Evolutionary conservation across 2,888 invertebrate species (phyloP), one percentile per base, ranked within the genome.

Genomic region (Eumerus sabulonum): DNA sequence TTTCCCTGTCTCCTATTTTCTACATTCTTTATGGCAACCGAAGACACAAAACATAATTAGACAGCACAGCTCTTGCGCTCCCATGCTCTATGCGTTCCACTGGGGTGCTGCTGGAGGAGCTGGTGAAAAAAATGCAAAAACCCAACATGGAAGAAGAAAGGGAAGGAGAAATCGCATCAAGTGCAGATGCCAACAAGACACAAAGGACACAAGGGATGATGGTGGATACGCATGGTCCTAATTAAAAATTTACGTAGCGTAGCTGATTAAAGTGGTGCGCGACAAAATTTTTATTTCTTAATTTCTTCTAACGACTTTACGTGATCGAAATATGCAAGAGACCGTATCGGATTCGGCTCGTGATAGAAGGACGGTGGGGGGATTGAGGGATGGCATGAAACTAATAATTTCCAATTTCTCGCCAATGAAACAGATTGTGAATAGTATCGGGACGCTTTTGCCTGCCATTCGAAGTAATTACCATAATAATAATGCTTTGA

Each of bases 211-310:
- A 2, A 4, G 77, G 74, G 68, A 40, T 63, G 64, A 45, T 67
- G 63, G 9, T 70, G 72, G 72, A 77, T 44, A 40, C 40, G 42
- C 47, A 53, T 42, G 60, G 74, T 57, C 64, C 79, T 79, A 79
- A 79, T 79, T 79, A 79, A 79, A 79, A 79, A 79, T 79, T 79
- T 79, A 79, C 79, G 74, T 73, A 74, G 79, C 79, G 74, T 74
- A 79, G 74, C 79, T 79, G 79, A 79, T 79, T 79, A 79, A 79
- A 79, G 79, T 79, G 74, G 74, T 74, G 79, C 79, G 79, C 79
- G 79, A 79, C 74, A 79, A 79, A 79, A 79, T 79, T 74, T 79
- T 79, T 79, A 79, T 79, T 74, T 79, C 79, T 79, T 79, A 79
- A 79, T 79, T 79, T 79, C 79, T 70, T 74, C 74, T 79, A 79